These are phyloP conservation scores for Heliconius charithonia DNA, from an alignment of 2,888 invertebrate genomes.

Conservation along the genomic window DNA sequence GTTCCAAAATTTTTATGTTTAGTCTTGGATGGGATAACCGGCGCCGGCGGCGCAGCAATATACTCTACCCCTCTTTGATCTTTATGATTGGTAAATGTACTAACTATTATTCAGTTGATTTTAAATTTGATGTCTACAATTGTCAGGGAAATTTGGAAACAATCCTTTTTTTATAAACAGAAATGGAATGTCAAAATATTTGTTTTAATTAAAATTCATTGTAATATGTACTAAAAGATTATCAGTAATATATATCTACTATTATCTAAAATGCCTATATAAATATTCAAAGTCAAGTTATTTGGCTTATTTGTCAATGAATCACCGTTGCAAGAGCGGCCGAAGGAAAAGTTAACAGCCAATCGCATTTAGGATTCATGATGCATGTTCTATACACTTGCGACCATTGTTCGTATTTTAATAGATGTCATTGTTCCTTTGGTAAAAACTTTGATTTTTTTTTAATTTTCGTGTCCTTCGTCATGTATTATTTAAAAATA, in stretches of 20 bases:
- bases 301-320: conserved; percentile 6
- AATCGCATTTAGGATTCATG: conserved; percentile 32
- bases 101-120: conserved; percentile 11
- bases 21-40: conserved; percentile 2
- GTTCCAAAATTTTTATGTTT: conserved; percentile 5
- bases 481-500: neutral
- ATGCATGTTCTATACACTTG: conserved; percentile 34
- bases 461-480: neutral
- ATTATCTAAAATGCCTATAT: neutral
- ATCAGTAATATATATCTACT: neutral
- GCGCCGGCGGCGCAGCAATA: conserved; percentile 18
- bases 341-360: conserved; percentile 9
- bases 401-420: conserved; percentile 35
- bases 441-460: conserved; percentile 1
- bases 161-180: neutral
- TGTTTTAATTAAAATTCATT: neutral
- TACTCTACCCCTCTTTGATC: neutral
- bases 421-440: conserved; percentile 35
- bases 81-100: conserved; percentile 8
- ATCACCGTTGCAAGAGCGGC: conserved; percentile 5
- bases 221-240: neutral
- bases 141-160: neutral
- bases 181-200: neutral
- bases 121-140: neutral
- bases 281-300: neutral